A percentile compares a stretch with the other conserved stretches of the same genome.
Conservation (phyloP, 2,888 invertebrate genomes). For the Sesia bembeciformis region DNA sequence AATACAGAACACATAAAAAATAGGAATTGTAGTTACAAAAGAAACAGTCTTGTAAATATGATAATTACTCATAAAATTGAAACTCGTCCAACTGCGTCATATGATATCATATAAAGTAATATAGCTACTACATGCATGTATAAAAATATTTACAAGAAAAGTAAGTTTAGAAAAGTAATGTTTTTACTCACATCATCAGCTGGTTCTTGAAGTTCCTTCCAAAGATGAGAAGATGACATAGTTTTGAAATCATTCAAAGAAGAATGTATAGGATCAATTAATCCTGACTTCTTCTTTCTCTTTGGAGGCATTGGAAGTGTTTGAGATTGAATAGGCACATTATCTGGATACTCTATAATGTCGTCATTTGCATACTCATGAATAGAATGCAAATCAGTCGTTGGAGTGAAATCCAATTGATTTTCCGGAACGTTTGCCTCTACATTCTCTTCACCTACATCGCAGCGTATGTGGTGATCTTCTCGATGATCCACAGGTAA, state of each 20-base stretch:
- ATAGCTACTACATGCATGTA: too few relatives aligned
- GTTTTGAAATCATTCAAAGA: conserved; percentile 52
- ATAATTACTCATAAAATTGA: too few relatives aligned
- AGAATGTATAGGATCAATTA: conserved; percentile 42
- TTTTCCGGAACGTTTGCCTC: conserved; percentile 34
- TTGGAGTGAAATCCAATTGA: conserved; percentile 47
- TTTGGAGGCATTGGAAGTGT: conserved; percentile 65
- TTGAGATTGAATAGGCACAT: conserved; percentile 53
- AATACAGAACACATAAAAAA: too few relatives aligned
- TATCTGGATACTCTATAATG: conserved; percentile 70
- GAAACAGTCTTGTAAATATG: too few relatives aligned
- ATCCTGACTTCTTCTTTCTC: conserved; percentile 45
- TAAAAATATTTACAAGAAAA: too few relatives aligned
- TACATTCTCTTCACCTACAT: conserved; percentile 26
- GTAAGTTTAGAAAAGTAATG: too few relatives aligned
- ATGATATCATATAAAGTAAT: too few relatives aligned
- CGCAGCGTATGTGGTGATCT: conserved; percentile 25
- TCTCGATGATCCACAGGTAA: conserved; percentile 64
- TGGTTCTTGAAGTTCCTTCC: conserved; percentile 39
- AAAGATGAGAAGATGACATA: conserved; percentile 27
- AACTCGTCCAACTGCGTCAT: too few relatives aligned
- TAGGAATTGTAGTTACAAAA: too few relatives aligned
- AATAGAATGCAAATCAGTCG: conserved; percentile 51
- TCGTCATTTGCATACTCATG: conserved; percentile 67
- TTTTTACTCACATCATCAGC: conserved; percentile 57